Conservation (phyloP, 1,140 invertebrate species). For the Whitmania pigra region DNA sequence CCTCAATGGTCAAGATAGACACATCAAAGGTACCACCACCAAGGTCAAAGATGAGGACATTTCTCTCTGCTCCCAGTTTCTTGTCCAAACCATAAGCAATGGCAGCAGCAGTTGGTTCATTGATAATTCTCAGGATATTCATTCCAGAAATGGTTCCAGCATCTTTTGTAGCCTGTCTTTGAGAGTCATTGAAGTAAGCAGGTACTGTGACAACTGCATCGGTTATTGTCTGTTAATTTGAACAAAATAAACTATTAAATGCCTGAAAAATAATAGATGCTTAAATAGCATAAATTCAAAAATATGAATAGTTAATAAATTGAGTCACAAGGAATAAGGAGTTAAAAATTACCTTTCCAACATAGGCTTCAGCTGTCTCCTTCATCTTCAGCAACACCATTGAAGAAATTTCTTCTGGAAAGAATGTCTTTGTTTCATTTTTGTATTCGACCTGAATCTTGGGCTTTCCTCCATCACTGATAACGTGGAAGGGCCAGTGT, state of each 20-base stretch:
- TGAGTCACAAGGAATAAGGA: not conserved
- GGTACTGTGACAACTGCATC: constrained; percentile 46
- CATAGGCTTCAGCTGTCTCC: constrained; percentile 82
- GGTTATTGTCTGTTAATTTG: constrained; percentile 50
- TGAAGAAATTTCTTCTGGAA: constrained; percentile 77
- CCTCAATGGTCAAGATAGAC: constrained; percentile 84
- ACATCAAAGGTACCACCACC: constrained; percentile 96
- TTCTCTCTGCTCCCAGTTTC: constrained; percentile 46
- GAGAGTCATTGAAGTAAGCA: constrained; percentile 47
- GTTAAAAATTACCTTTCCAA: constrained; percentile 48
- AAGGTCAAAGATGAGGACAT: constrained; percentile 68
- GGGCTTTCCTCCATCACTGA: constrained; percentile 61
- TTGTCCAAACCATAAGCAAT: constrained; percentile 48
- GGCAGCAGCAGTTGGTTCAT: constrained; percentile 46
- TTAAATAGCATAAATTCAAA: not conserved
- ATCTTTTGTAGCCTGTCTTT: constrained; percentile 47
- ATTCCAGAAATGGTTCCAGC: constrained; percentile 46
- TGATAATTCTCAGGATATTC: constrained; percentile 49
- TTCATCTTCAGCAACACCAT: constrained; percentile 80
- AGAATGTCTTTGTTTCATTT: constrained; percentile 76
- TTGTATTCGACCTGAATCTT: constrained; percentile 70
- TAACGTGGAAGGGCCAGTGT: constrained; percentile 59
- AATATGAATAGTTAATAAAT: not conserved
- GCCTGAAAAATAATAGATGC: no score
- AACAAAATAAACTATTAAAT: constrained; percentile 42